Conservation (phyloP, 2,113 vertebrate species). For the Pseudorasbora parva region DNA sequence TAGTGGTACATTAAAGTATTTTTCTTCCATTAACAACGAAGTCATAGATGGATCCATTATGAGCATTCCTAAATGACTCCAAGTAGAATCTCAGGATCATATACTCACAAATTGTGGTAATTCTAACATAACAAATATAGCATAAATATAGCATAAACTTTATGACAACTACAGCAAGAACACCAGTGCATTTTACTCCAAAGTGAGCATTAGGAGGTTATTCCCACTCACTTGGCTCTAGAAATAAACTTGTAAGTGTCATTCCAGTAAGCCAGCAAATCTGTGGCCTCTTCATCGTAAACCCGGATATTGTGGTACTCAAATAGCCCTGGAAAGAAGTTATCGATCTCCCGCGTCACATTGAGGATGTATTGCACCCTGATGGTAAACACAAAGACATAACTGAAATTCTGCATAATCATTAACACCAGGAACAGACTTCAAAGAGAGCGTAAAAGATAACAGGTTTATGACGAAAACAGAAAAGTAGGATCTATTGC, state of each 20-base stretch:
- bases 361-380: conserved; percentile 97
- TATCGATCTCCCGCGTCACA: conserved; percentile 96
- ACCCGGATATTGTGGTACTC: conserved; percentile 98
- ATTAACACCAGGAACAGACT: conserved; percentile 1
- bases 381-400: not conserved
- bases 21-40: not conserved
- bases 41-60: not conserved
- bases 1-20: not conserved
- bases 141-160: not conserved
- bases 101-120: not conserved
- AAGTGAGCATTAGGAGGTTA: not conserved
- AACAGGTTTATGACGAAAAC: not conserved
- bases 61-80: not conserved
- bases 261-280: conserved; percentile 97
- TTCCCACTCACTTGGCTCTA: conserved; percentile 77
- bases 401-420: not conserved
- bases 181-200: not conserved
- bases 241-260: conserved; percentile 99
- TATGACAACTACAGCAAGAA: not conserved
- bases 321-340: conserved; percentile 95
- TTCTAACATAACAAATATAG: not conserved
- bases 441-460: not conserved
- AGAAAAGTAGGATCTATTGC: not conserved
- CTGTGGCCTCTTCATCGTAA: conserved; percentile 97
- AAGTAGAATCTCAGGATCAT: not conserved